Conservation (phyloP, 2,113 vertebrate genomes). For the Vimba vimba region DNA sequence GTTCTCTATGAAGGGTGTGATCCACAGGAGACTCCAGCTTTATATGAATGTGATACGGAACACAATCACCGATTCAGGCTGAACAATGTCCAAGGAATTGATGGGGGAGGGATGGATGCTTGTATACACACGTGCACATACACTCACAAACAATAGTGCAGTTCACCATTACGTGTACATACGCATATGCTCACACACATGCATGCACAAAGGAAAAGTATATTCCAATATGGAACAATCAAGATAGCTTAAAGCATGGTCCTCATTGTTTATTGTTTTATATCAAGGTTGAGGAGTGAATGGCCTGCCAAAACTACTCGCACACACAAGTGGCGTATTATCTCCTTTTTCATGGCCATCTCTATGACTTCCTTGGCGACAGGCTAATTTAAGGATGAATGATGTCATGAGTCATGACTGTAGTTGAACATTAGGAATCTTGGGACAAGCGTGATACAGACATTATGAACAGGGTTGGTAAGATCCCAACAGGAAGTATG, state of each 20-base stretch:
- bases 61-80: background rate
- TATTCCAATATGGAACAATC: constrained; percentile 27
- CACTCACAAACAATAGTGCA: constrained; percentile 17
- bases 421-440: constrained; percentile 5
- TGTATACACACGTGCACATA: constrained; percentile 26
- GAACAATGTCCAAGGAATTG: background rate
- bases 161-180: background rate
- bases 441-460: background rate
- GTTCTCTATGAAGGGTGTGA: constrained; percentile 34
- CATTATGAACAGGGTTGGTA: background rate
- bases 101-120: background rate
- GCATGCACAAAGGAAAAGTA: constrained; percentile 13
- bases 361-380: constrained; percentile 26
- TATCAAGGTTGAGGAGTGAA: constrained; percentile 42
- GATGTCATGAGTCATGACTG: constrained; percentile 9
- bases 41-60: background rate
- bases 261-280: constrained; percentile 53
- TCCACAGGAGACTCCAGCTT: background rate
- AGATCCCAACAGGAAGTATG: background rate
- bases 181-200: constrained; percentile 15
- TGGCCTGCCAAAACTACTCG: constrained; percentile 23
- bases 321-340: constrained; percentile 14
- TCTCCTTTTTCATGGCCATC: constrained; percentile 36
- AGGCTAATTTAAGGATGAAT: constrained; percentile 37
- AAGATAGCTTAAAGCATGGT: constrained; percentile 33